A percentile compares a stretch with the other conserved stretches of the same genome.
Evolutionary conservation across 2,797 vertebrate species (phyloP).

Genomic region (Orientallactaga sibirica): DNA sequence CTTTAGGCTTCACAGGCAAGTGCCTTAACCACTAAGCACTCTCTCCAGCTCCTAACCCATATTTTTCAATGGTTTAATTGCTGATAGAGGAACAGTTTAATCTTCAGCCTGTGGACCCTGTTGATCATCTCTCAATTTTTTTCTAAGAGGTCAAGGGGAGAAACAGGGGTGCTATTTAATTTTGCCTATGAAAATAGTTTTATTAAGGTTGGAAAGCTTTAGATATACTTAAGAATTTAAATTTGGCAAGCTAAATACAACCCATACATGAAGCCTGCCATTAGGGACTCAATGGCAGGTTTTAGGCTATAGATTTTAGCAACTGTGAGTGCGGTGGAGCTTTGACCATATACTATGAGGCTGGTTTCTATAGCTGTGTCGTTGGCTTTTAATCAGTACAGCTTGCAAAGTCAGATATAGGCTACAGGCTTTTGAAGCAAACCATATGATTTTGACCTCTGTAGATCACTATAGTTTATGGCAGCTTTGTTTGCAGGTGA

Average conservation of each 20-base stretch:
- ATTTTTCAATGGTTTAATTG: background rate
- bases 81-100: background rate
- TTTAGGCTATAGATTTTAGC: background rate
- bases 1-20: too few species aligned
- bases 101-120: background rate
- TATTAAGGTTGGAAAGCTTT: background rate
- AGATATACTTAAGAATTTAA: background rate
- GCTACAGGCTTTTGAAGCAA: slow-evolving; percentile 39
- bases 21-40: too few species aligned
- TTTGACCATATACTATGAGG: background rate
- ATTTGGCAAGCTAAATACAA: background rate
- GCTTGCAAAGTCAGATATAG: background rate
- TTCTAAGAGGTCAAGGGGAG: background rate
- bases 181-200: background rate
- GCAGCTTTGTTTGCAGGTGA: slow-evolving; percentile 8
- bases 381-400: slow-evolving; percentile 25
- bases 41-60: background rate
- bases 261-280: background rate
- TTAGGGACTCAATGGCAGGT: background rate
- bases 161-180: background rate
- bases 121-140: background rate
- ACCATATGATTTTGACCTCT: slow-evolving; percentile 57
- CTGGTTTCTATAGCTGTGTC: background rate
- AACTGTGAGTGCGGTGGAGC: background rate
- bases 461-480: slow-evolving; percentile 22